These are phyloP conservation scores for Drosophila imparisetae DNA, from an alignment of 2,888 invertebrate genomes.

Conservation along the genomic window DNA sequence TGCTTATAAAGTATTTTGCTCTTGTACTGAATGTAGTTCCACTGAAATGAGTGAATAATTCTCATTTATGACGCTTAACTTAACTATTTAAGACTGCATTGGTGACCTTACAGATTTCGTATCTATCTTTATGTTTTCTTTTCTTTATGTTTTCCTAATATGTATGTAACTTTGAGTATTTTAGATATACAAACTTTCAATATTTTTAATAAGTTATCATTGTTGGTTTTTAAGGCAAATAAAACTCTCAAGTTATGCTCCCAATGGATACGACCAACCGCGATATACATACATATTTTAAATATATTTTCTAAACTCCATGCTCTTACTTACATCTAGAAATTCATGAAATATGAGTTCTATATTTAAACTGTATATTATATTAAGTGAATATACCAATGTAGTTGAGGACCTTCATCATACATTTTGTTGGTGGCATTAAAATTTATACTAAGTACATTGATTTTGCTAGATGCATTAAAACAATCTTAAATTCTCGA, in stretches of 20 bases:
- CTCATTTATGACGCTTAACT: slow-evolving; percentile 8
- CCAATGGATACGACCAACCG: slow-evolving; percentile 17
- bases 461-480: slow-evolving; percentile 48
- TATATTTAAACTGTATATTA: slow-evolving; percentile 34
- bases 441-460: slow-evolving; percentile 57
- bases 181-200: slow-evolving; percentile 34
- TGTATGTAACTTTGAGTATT: slow-evolving; percentile 34
- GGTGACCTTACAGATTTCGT: slow-evolving; percentile 15
- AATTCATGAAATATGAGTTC: slow-evolving; percentile 63
- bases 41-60: slow-evolving; percentile 23
- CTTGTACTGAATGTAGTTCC: slow-evolving; percentile 37
- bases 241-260: slow-evolving; percentile 55
- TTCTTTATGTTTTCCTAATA: slow-evolving; percentile 29
- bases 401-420: slow-evolving; percentile 27
- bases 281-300: slow-evolving; percentile 14
- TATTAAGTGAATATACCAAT: slow-evolving; percentile 48
- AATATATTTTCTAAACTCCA: slow-evolving; percentile 31
- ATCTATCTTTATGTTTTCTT: slow-evolving; percentile 18
- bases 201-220: slow-evolving; percentile 42
- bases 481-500: slow-evolving; percentile 47
- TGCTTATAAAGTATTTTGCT: slow-evolving; percentile 44
- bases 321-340: slow-evolving; percentile 55
- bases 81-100: slow-evolving; percentile 20
- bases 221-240: slow-evolving; percentile 58
- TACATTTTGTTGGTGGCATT: slow-evolving; percentile 39